Percentiles rank a stretch among this genome's conserved stretches.
Evolutionary conservation across 1,140 invertebrate genomes (phyloP).

Genomic region (Maconellicoccus hirsutus): DNA sequence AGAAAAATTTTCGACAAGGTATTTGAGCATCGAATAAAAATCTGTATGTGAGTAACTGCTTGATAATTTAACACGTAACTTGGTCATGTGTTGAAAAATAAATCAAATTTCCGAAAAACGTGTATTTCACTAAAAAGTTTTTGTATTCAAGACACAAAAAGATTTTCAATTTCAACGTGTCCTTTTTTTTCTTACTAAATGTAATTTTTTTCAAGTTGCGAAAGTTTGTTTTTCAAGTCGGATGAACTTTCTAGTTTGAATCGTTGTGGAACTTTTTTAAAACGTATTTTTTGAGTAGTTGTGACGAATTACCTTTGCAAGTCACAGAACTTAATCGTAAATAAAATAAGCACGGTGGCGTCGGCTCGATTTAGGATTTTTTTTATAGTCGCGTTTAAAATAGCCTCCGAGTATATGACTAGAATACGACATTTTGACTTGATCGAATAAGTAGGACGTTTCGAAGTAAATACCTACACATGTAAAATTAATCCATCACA

Average conservation of each 20-base stretch:
- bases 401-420: no score
- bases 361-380: no score
- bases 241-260: constrained; percentile 2
- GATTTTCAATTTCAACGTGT: constrained; percentile 13
- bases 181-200: background rate
- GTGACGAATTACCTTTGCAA: background rate
- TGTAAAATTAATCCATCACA: no score
- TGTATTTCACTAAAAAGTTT: constrained; percentile 13
- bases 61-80: constrained; percentile 15
- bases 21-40: background rate
- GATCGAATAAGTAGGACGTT: no score
- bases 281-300: constrained; percentile 15
- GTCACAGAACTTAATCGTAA: background rate
- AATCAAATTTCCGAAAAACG: constrained; percentile 18
- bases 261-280: background rate
- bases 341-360: background rate
- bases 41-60: background rate
- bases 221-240: constrained; percentile 20
- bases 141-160: constrained; percentile 13
- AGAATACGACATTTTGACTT: no score
- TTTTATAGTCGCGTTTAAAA: no score
- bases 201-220: background rate
- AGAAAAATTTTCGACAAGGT: background rate
- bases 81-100: constrained; percentile 18
- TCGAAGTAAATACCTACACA: no score